Percentiles rank a stretch among this genome's conserved stretches.
These are phyloP conservation scores for Chaenocephalus aceratus DNA, from an alignment of 2,113 vertebrate genomes.

Conservation along the genomic window DNA sequence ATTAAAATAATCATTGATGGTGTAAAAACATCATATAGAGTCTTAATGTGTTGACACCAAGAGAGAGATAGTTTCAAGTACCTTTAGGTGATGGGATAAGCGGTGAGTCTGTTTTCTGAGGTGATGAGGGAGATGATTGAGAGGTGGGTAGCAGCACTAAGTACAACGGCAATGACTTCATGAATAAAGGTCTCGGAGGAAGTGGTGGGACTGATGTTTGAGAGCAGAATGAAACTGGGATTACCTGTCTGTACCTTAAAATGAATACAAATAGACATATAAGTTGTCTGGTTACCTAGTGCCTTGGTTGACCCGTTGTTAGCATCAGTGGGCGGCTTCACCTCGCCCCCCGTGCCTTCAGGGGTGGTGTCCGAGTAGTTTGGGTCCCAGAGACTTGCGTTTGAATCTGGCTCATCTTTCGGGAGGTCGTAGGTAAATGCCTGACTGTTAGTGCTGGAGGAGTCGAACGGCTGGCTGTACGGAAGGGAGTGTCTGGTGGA, in stretches of 20 bases:
- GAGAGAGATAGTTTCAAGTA: neutral
- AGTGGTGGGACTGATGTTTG: slow-evolving; percentile 48
- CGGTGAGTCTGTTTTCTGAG: slow-evolving; percentile 1
- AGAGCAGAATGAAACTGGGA: neutral
- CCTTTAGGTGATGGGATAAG: neutral
- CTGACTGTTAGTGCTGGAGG: slow-evolving; percentile 4
- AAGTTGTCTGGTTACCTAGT: slow-evolving; percentile 40
- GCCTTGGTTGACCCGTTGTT: neutral
- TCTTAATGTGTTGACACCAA: neutral
- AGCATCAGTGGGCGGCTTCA: slow-evolving; percentile 14
- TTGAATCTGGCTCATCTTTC: slow-evolving; percentile 20
- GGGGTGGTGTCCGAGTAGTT: slow-evolving; percentile 39
- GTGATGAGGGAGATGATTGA: neutral
- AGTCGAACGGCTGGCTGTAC: neutral
- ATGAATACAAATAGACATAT: neutral
- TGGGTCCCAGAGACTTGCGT: slow-evolving; percentile 27
- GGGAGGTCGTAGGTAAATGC: slow-evolving; percentile 43
- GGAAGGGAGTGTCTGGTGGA: slow-evolving; percentile 3
- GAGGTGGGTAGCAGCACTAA: slow-evolving; percentile 46
- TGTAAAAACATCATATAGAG: neutral
- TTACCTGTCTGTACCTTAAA: neutral
- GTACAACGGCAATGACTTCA: slow-evolving; percentile 70
- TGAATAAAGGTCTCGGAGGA: slow-evolving; percentile 65
- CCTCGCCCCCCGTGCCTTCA: slow-evolving; percentile 38
- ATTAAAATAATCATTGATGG: neutral